phyloP scores from a whole-genome alignment of 2,113 vertebrate genomes.

The Trematomus loennbergii region DNA sequence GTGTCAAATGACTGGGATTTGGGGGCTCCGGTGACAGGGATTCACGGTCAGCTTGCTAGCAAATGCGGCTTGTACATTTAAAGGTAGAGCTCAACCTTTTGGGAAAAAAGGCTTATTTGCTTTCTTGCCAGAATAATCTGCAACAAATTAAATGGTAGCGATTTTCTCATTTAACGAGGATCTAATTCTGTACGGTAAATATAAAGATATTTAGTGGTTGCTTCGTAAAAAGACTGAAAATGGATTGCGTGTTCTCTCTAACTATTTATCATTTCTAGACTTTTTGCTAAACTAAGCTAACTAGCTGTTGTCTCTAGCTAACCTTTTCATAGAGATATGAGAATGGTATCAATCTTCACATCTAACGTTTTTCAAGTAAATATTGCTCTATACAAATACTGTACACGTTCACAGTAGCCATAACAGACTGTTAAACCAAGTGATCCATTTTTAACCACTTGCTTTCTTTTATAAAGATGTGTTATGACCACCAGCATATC shows the following conservation, averaged over 20 bases:
- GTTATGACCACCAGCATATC: conserved; percentile 10
- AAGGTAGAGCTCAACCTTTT: conserved; percentile 8
- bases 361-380: not conserved
- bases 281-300: conserved; percentile 16
- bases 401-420: not conserved
- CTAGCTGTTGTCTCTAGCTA: not conserved
- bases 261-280: not conserved
- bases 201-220: not conserved
- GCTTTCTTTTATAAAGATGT: conserved; percentile 15
- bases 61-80: not conserved
- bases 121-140: not conserved
- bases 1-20: conserved; percentile 12
- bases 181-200: not conserved
- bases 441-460: conserved; percentile 23
- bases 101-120: not conserved
- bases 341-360: not conserved
- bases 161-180: not conserved
- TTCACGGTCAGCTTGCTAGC: not conserved
- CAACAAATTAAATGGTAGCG: too few species aligned
- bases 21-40: not conserved
- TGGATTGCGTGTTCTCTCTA: too few species aligned
- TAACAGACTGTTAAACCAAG: conserved; percentile 3
- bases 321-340: not conserved
- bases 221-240: not conserved
- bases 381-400: not conserved